phyloP scores from a whole-genome alignment of 2,113 vertebrate genomes.

The Desmodus rotundus region DNA sequence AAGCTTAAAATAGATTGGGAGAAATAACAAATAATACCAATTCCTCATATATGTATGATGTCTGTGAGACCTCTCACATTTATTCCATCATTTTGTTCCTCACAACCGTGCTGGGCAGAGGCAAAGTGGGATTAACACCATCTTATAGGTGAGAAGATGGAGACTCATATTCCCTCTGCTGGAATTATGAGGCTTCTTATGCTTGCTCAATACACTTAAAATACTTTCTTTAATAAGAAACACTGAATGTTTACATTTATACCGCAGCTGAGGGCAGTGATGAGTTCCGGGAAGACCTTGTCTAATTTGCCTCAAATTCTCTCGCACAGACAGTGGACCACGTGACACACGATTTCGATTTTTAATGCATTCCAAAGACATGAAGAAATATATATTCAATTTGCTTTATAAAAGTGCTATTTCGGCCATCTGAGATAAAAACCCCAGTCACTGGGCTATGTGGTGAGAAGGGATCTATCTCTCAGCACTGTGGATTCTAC shows the following conservation, averaged over 20 bases:
- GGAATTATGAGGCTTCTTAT: too few species aligned
- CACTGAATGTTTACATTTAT: background rate
- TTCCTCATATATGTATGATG: background rate
- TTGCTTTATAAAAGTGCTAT: background rate
- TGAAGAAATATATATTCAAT: background rate
- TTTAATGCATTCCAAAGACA: background rate
- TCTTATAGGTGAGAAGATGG: background rate
- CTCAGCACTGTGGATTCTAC: background rate
- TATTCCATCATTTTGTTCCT: background rate
- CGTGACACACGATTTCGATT: background rate
- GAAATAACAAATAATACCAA: background rate
- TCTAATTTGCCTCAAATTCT: background rate
- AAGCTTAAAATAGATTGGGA: background rate
- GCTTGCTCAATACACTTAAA: background rate
- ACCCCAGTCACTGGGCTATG: background rate
- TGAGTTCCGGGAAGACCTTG: background rate
- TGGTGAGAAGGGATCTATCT: background rate
- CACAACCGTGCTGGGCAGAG: background rate
- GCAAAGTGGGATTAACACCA: background rate
- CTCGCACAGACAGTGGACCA: background rate
- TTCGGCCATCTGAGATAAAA: background rate
- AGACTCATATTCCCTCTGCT: too few species aligned
- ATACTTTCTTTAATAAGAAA: background rate
- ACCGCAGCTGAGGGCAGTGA: background rate
- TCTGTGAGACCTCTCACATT: background rate